phyloP scores from a whole-genome alignment of 2,797 vertebrate genomes.

The Catharus ustulatus region DNA sequence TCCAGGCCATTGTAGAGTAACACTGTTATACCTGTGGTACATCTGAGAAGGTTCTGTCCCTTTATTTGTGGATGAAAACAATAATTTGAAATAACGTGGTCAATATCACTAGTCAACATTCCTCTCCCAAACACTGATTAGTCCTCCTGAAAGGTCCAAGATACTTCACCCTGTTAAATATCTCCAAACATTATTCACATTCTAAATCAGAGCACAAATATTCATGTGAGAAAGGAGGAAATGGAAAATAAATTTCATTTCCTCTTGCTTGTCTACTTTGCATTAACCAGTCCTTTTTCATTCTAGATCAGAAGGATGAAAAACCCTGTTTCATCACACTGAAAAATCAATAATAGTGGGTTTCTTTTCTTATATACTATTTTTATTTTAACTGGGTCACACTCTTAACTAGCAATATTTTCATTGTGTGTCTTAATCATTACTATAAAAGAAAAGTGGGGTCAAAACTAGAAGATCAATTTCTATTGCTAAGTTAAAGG shows the following conservation, averaged over 20 bases:
- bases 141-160: not conserved
- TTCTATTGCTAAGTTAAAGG: not conserved
- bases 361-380: not conserved
- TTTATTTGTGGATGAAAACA: not conserved
- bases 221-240: not conserved
- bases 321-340: rapidly evolving
- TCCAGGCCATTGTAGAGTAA: not conserved
- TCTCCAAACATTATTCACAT: not conserved
- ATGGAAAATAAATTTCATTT: not conserved
- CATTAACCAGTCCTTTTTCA: not conserved
- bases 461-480: not conserved
- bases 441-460: not conserved
- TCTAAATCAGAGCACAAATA: not conserved
- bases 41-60: not conserved
- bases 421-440: not conserved
- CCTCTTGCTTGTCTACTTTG: not conserved
- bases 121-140: not conserved
- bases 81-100: not conserved
- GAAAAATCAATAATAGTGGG: not conserved
- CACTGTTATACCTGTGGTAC: rapidly evolving
- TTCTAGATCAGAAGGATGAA: not conserved
- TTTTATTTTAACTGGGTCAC: not conserved
- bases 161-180: not conserved
- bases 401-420: not conserved
- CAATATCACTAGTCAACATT: not conserved